Conservation (phyloP, 2,113 vertebrate species). For the Cynocephalus volans region DNA sequence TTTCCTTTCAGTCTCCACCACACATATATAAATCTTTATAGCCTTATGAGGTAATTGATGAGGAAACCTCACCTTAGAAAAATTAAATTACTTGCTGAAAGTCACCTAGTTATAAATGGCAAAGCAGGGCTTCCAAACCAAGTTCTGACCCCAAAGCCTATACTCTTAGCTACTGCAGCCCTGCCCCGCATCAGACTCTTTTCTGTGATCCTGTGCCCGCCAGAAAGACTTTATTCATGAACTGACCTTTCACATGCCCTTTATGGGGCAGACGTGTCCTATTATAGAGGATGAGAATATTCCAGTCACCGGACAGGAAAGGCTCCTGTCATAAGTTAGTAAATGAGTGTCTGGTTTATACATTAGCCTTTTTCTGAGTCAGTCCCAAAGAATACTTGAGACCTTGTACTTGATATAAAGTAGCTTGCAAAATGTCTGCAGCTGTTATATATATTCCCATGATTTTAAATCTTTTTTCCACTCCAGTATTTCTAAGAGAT, state of each 20-base stretch:
- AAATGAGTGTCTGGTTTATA: background rate
- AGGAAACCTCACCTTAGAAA: background rate
- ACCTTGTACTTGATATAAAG: background rate
- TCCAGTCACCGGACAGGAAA: background rate
- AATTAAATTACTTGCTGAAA: background rate
- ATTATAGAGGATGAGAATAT: background rate
- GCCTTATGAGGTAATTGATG: background rate
- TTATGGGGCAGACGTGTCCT: background rate
- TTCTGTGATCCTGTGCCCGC: background rate
- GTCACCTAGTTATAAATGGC: background rate
- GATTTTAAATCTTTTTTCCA: background rate
- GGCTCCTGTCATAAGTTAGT: background rate
- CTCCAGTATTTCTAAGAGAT: background rate
- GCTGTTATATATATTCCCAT: background rate
- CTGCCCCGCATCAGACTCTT: background rate
- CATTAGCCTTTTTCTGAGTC: background rate
- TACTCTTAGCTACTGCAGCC: background rate
- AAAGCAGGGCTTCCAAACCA: background rate
- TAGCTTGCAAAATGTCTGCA: background rate
- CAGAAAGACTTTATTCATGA: background rate
- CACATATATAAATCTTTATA: background rate
- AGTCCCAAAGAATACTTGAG: background rate
- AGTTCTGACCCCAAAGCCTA: background rate
- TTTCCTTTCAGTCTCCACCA: background rate
- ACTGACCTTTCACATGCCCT: background rate